These are phyloP conservation scores for Tiaroga cobitis DNA, from an alignment of 2,797 vertebrate species.

Conservation along the genomic window DNA sequence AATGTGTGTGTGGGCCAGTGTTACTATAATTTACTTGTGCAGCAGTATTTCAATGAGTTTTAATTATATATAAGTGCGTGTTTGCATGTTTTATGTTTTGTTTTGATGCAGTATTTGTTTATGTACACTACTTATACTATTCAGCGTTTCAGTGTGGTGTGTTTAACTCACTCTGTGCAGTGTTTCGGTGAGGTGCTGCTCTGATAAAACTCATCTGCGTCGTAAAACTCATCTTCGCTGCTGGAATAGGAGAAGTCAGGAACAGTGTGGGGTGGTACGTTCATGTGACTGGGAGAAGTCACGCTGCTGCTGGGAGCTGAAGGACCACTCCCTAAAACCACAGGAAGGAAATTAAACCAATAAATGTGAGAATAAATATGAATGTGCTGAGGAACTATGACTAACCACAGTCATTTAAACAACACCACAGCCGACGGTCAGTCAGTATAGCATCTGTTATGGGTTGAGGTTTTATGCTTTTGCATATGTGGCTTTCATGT, in stretches of 20 bases:
- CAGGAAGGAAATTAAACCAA: neutral
- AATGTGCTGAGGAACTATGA: neutral
- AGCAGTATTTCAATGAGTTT: neutral
- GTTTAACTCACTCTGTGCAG: conserved; percentile 89
- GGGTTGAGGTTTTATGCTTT: conserved; percentile 6
- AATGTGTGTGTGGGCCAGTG: conserved; percentile 22
- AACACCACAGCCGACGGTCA: neutral
- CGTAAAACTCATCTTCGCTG: conserved; percentile 99
- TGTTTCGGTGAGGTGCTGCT: conserved; percentile 93
- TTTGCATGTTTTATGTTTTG: neutral
- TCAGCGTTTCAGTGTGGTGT: neutral
- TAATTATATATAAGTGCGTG: neutral
- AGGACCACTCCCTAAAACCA: conserved; percentile 86
- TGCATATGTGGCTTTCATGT: neutral
- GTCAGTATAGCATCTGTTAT: neutral
- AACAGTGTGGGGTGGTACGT: conserved; percentile 91
- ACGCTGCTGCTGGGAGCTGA: conserved; percentile 94
- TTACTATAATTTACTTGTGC: neutral
- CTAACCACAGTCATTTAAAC: conserved; percentile 15
- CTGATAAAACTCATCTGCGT: conserved; percentile 97
- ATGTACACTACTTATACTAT: neutral
- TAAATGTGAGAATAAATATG: conserved; percentile 9
- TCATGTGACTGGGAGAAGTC: conserved; percentile 92
- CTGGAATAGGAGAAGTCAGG: conserved; percentile 99
- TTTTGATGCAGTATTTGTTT: neutral